These are phyloP conservation scores for Glossosoma conforme DNA, from an alignment of 1,140 invertebrate species.

Conservation along the genomic window DNA sequence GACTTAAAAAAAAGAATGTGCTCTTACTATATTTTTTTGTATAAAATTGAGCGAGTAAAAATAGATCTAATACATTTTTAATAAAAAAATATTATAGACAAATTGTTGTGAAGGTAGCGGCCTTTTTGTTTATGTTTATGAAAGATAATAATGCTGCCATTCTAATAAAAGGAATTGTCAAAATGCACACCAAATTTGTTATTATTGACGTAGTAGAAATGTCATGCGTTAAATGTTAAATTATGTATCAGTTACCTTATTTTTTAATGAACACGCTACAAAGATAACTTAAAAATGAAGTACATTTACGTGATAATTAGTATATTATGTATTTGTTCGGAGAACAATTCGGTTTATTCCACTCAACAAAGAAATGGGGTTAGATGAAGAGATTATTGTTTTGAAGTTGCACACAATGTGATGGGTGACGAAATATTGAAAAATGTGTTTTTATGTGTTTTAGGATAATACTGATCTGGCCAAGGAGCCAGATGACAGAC, in stretches of 20 bases:
- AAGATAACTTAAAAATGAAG: constrained; percentile 11
- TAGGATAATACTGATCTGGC: constrained; percentile 62
- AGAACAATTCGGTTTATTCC: constrained; percentile 9
- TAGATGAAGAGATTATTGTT: constrained; percentile 4
- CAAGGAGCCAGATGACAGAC: constrained; percentile 60
- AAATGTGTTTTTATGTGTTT: constrained; percentile 13
- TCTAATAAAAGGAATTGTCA: constrained; percentile 18
- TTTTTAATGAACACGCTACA: too few relatives aligned
- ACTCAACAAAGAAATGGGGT: constrained; percentile 9
- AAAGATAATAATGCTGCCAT: constrained; percentile 10
- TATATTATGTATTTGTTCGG: constrained; percentile 6
- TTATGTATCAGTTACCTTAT: too few relatives aligned
- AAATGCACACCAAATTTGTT: constrained; percentile 11
- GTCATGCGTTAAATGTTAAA: too few relatives aligned
- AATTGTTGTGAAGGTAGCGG: too few relatives aligned
- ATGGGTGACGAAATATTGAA: constrained; percentile 4
- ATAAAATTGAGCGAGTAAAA: too few relatives aligned
- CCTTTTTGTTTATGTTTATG: not conserved
- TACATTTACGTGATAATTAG: constrained; percentile 1
- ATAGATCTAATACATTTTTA: too few relatives aligned
- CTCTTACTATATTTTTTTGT: too few relatives aligned
- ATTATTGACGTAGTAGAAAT: constrained; percentile 21
- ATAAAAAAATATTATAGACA: too few relatives aligned
- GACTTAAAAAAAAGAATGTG: too few relatives aligned
- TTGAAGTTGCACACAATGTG: constrained; percentile 2